Evolutionary conservation across 1,140 invertebrate genomes (phyloP), one percentile per base, ranked within the genome.

Genomic region (Magallana gigas): DNA sequence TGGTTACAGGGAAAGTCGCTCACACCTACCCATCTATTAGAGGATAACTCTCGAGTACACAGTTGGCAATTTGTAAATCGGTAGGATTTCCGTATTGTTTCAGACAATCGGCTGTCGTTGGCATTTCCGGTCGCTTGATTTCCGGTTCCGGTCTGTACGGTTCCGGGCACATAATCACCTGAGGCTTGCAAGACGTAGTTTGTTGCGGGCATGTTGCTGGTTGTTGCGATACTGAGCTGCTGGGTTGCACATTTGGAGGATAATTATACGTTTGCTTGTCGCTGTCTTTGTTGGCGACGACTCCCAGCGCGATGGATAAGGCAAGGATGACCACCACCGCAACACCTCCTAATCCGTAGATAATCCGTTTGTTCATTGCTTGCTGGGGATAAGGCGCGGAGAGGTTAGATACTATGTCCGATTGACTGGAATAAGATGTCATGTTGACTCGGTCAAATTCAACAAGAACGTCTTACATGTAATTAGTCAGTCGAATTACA

Each of bases 11-110:
- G 5, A 48, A 48, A 16, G 0, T 60, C 8, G 8, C 3, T 29
- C 36, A 29, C 9, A 83, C 81, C 8, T 57, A 83, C 48, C 81
- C 81, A 29, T 83, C 81, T 57, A 83, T 83, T 7, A 83, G 81
- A 9, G 81, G 81, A 16, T 57, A 83, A 18, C 48, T 83, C 4
- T 83, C 81, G 18, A 83, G 48, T 6, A 83, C 81, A 83, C 81
- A 83, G 16, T 83, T 57, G 36, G 81, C 81, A 2, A 83, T 57
- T 83, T 83, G 48, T 29, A 57, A 56, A 12, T 83, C n/a, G 7
- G 81, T 83, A 2, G 81, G 81, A n/a, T 57, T n/a, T 8, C 81
- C 81, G 11, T 83, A 83, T 23, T 83, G 81, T 57, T 57, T 29
- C n/a, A 16, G 12, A 83, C 81, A 83, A 12, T n/a, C 12, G 1